Evolutionary conservation across 2,888 invertebrate species (phyloP).

Genomic region (Sipha maydis): DNA sequence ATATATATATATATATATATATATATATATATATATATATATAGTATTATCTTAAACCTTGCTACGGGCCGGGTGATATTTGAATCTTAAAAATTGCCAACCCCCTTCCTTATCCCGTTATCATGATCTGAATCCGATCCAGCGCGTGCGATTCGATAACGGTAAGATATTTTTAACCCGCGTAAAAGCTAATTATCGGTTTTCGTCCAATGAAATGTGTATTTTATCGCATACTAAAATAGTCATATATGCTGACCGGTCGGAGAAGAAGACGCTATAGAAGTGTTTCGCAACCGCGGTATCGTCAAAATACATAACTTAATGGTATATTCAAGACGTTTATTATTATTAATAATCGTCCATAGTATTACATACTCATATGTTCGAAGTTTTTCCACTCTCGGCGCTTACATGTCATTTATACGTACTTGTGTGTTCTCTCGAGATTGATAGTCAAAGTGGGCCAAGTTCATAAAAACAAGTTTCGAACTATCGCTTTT

Average conservation of each 20-base stretch:
- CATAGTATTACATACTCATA: not conserved
- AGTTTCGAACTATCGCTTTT: constrained; percentile 51
- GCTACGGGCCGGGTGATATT: no score
- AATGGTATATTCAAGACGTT: not conserved
- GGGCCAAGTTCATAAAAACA: constrained; percentile 52
- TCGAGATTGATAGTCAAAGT: constrained; percentile 41
- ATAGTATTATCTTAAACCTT: no score
- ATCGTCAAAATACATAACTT: not conserved
- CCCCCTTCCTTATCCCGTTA: not conserved
- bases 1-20: no score
- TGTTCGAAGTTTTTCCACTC: not conserved
- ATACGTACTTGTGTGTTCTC: not conserved
- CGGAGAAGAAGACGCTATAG: not conserved
- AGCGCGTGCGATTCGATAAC: not conserved
- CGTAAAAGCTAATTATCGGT: not conserved
- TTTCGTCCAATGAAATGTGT: not conserved
- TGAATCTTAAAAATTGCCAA: no score
- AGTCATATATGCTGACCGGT: not conserved
- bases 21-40: no score
- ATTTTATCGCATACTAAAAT: not conserved
- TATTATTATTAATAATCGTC: not conserved
- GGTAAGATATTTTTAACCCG: not conserved
- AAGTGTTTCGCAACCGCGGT: not conserved
- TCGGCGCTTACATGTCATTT: not conserved
- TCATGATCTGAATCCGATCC: not conserved